Evolutionary conservation across 1,140 invertebrate genomes (phyloP).

Genomic region (Harlomillsia oculata): DNA sequence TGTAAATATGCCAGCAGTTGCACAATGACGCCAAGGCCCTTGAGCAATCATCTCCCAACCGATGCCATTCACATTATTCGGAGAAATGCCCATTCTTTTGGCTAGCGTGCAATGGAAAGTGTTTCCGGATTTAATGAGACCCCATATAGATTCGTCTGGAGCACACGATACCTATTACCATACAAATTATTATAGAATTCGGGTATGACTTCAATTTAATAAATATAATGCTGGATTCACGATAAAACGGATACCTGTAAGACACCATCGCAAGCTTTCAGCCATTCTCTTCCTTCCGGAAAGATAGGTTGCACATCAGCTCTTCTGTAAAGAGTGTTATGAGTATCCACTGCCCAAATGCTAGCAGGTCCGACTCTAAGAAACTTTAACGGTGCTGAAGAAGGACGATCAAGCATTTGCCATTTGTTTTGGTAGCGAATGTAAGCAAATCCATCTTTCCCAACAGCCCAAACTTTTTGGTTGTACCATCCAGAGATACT

Average conservation of each 20-base stretch:
- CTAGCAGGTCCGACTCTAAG: slow-evolving; percentile 30
- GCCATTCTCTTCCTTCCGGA: slow-evolving; percentile 41
- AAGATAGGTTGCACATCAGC: slow-evolving; percentile 39
- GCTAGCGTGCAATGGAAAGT: slow-evolving; percentile 22
- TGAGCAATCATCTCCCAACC: slow-evolving; percentile 29
- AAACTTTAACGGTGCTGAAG: slow-evolving; percentile 36
- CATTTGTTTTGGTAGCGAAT: slow-evolving; percentile 38
- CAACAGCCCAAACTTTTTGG: slow-evolving; percentile 71
- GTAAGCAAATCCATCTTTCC: slow-evolving; percentile 71
- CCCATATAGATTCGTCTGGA: slow-evolving; percentile 23
- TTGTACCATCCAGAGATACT: slow-evolving; percentile 48
- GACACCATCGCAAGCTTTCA: slow-evolving; percentile 33
- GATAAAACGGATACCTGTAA: slow-evolving; percentile 10
- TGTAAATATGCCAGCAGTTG: slow-evolving; percentile 13
- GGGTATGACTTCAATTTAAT: neutral
- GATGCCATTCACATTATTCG: slow-evolving; percentile 21
- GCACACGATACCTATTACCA: slow-evolving; percentile 17
- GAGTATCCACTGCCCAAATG: slow-evolving; percentile 30
- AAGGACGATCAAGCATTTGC: slow-evolving; percentile 37
- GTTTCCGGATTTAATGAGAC: slow-evolving; percentile 23
- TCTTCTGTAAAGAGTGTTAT: slow-evolving; percentile 39
- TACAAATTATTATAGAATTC: neutral
- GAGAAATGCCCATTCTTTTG: slow-evolving; percentile 16
- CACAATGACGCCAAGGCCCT: slow-evolving; percentile 27
- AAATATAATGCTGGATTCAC: neutral